A percentile compares a stretch with the other conserved stretches of the same genome.
phyloP scores from a whole-genome alignment of 2,113 vertebrate species.

The Peromyscus leucopus region DNA sequence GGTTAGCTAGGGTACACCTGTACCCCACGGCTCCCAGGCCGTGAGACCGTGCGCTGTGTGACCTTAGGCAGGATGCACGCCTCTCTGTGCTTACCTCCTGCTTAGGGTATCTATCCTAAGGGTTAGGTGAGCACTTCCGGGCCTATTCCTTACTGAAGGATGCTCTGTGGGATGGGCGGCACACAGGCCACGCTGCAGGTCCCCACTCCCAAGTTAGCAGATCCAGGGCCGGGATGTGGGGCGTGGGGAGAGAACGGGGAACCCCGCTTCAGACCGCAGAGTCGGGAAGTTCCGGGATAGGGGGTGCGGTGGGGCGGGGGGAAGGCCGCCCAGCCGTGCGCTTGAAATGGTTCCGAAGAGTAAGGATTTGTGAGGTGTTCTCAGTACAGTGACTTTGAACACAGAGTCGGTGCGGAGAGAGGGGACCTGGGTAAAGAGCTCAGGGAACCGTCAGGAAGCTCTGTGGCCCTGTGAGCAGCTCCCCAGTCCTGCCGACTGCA shows the following conservation, averaged over 20 bases:
- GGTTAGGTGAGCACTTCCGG: not conserved
- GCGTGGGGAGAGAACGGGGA: not conserved
- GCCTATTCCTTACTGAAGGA: not conserved
- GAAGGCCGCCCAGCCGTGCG: not conserved
- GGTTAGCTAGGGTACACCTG: not conserved
- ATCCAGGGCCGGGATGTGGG: not conserved
- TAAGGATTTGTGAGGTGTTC: not conserved
- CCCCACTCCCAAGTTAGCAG: not conserved
- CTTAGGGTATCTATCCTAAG: not conserved
- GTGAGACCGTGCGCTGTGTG: not conserved
- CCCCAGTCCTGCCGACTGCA: not conserved
- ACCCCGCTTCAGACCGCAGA: not conserved
- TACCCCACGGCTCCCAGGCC: no score
- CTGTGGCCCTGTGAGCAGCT: not conserved
- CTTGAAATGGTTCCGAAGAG: not conserved
- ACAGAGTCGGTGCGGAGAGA: not conserved
- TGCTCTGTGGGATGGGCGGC: not conserved
- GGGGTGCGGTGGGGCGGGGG: no score
- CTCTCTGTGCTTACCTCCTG: not conserved
- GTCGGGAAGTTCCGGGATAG: not conserved
- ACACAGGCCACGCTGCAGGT: not conserved
- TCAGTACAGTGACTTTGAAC: not conserved
- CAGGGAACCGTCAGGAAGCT: not conserved
- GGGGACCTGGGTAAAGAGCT: not conserved
- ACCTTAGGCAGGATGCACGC: not conserved